phyloP scores from a whole-genome alignment of 23 tunicate genomes.

The Ascidia mentula region DNA sequence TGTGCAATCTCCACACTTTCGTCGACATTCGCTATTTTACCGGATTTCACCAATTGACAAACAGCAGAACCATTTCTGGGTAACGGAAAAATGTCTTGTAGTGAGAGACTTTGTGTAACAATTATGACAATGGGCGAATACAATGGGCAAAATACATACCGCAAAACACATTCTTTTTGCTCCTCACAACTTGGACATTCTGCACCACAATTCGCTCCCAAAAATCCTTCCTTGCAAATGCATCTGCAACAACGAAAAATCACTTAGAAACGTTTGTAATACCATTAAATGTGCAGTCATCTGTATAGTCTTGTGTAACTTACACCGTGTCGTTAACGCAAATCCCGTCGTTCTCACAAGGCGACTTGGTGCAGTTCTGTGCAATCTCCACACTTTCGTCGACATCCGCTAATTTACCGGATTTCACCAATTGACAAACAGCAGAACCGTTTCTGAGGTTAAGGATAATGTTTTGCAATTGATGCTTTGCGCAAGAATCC shows the following conservation, averaged over 20 bases:
- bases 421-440: too few relatives aligned
- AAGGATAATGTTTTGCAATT: too few relatives aligned
- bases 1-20: not conserved
- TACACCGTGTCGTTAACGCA: not conserved
- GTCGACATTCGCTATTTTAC: not conserved
- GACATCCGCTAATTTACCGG: not conserved
- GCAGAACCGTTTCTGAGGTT: too few relatives aligned
- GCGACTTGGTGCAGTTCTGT: not conserved
- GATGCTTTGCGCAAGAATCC: too few relatives aligned
- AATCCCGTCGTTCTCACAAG: not conserved
- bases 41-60: too few relatives aligned
- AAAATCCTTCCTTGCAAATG: not conserved
- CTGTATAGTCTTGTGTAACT: not conserved
- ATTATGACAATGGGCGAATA: too few relatives aligned
- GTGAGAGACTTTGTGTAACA: too few relatives aligned
- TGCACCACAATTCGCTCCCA: not conserved
- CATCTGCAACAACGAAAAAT: too few relatives aligned
- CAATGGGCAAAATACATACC: too few relatives aligned
- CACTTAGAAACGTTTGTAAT: not conserved
- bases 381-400: not conserved
- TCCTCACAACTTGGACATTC: not conserved
- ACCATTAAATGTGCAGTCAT: not conserved
- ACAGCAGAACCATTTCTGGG: too few relatives aligned
- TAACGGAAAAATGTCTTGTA: too few relatives aligned
- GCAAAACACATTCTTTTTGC: not conserved